Evolutionary conservation across 2,113 vertebrate species (phyloP), one percentile per base, ranked within the genome.

Genomic region (Panthera tigris): DNA sequence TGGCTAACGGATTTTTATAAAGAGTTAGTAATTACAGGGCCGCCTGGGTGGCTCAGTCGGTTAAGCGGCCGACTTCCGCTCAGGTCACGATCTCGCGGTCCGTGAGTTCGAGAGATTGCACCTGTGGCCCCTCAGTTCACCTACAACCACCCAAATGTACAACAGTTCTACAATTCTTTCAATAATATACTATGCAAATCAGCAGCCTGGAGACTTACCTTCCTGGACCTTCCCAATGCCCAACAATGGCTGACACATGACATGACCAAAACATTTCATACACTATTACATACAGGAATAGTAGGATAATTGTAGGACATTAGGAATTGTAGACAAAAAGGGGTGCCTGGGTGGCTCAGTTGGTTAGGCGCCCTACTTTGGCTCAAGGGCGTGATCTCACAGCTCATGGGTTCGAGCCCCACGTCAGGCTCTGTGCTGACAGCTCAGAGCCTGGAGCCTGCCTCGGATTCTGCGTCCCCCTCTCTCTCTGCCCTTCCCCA

Each of bases 281-380:
- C 10, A 33, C 1, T 85, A 39, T 52, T 78, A 39, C 27, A 63
- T 29, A 55, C n/a, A 52, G 33, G 45, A 45, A 45, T 45, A 45
- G 45, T 9, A 45, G 45, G 45, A 9, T 45, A 45, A 45, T 9
- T 45, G 45, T 45, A 45, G 45, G 68, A 39, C 50, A 29, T 55
- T 82, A 86, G 52, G 45, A 96, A 90, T 86, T 39, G n/a, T 1
- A 93, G 73, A 94, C 91, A 83, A 52, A 90, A 50, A 25, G 57
- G 57, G 57, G 18, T 7, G 57, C 57, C 57, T 61, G 21, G 57
- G 21, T 23, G 57, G 57, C 57, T 61, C 57, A 61, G 57, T 61
- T 8, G 57, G 18, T 61, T 23, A 61, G 23, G 57, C 21, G 8
- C 8, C 18, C 23, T 21, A 61, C 57, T 61, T 61, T 18, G 21